Percentiles rank a stretch among this genome's conserved stretches.
Conservation (phyloP, 2,797 vertebrate species). For the Toxotes lorentzi region DNA sequence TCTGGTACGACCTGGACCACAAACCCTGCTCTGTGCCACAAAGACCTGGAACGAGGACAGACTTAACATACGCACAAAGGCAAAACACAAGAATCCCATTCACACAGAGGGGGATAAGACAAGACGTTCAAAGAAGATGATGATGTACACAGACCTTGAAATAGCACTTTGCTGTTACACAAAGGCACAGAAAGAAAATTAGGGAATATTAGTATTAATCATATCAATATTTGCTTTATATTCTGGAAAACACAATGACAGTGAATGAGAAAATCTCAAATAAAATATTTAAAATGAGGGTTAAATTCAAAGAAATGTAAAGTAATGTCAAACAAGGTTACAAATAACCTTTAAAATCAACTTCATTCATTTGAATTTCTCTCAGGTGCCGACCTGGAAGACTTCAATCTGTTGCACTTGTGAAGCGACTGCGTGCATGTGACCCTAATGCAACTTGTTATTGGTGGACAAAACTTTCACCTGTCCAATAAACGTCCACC, state of each 20-base stretch:
- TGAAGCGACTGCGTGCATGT: neutral
- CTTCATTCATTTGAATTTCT: neutral
- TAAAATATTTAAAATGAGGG: too few relatives aligned
- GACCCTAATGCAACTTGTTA: neutral
- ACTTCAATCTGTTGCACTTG: neutral
- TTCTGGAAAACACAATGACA: neutral
- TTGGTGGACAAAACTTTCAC: conserved; percentile 9
- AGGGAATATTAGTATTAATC: too few relatives aligned
- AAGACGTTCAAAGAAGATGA: too few relatives aligned
- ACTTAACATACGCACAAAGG: too few relatives aligned
- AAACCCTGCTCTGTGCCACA: too few relatives aligned
- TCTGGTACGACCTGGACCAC: neutral
- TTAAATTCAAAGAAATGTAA: neutral
- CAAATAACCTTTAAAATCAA: neutral
- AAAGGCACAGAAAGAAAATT: too few relatives aligned
- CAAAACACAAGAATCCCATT: too few relatives aligned
- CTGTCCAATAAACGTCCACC: conserved; percentile 24
- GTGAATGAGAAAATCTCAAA: neutral
- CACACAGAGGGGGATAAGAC: too few relatives aligned
- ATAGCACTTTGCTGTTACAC: too few relatives aligned
- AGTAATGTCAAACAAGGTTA: neutral
- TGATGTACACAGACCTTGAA: too few relatives aligned
- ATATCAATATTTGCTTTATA: too few relatives aligned
- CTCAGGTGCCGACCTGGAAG: neutral
- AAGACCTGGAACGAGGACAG: too few relatives aligned